Percentiles rank a stretch among this genome's conserved stretches.
These are phyloP conservation scores for Polyploca ridens DNA, from an alignment of 2,888 invertebrate genomes.

Conservation along the genomic window DNA sequence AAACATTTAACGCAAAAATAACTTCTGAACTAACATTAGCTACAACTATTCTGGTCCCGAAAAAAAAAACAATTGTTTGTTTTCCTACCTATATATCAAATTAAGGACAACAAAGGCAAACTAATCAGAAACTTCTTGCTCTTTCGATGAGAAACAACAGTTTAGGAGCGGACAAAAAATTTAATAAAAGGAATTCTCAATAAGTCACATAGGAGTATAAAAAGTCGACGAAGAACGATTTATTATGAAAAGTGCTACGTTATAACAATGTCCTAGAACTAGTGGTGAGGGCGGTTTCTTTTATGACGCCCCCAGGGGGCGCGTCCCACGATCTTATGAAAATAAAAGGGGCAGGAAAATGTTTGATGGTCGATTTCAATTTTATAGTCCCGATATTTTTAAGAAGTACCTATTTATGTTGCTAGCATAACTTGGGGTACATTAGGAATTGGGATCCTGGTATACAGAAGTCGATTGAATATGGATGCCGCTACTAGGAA, in stretches of 20 bases:
- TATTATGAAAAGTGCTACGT: slow-evolving; percentile 21
- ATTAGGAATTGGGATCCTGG: neutral
- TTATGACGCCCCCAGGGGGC: slow-evolving; percentile 16
- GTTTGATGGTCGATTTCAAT: slow-evolving; percentile 6
- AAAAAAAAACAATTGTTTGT: neutral
- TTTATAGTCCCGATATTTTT: slow-evolving; percentile 6
- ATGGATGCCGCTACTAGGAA: too few species aligned
- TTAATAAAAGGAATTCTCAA: slow-evolving; percentile 6
- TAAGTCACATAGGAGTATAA: slow-evolving; percentile 9
- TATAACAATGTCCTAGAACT: slow-evolving; percentile 26
- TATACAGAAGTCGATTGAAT: neutral
- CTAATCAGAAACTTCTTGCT: neutral
- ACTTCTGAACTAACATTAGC: neutral
- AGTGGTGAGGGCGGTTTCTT: slow-evolving; percentile 17
- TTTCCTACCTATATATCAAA: neutral
- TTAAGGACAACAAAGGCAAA: neutral
- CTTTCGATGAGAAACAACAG: neutral
- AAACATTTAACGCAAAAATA: neutral
- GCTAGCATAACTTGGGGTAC: neutral
- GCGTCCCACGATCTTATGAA: slow-evolving; percentile 15
- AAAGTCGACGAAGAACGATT: slow-evolving; percentile 21
- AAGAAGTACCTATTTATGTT: neutral
- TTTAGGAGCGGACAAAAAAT: slow-evolving; percentile 3
- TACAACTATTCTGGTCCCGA: neutral
- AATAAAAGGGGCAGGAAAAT: slow-evolving; percentile 15